Base-by-base conservation (phyloP, 2,113 vertebrate species). In the Zosterops hypoxanthus region DNA sequence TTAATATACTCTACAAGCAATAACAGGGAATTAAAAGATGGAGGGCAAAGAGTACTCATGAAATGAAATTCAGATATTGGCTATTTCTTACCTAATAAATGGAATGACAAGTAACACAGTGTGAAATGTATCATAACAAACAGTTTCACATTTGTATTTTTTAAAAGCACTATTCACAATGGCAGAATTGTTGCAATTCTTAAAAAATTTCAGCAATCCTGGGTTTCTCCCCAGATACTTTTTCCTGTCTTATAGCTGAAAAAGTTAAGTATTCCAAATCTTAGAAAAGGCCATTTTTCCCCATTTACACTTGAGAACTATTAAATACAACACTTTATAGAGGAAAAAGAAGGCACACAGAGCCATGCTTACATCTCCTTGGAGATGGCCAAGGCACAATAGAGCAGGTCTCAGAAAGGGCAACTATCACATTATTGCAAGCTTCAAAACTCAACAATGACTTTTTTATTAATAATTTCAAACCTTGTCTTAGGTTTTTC, bases 301-400 rank as follows among this genome's bases (percentile, higher is more conserved):
- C 57, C 92, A 66, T 78, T 94, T 95, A 76, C 25, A 86, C 72
- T 95, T 78, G 69, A 68, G 57, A 87, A 57, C 11, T 68, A 71
- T 76, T 79, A 94, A 91, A 82, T 68, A 55, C 69, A 93, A 65
- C 49, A 78, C 23, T 84, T 78, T 49, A 49, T 12, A 59, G 69
- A 57, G 31, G 11, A 88, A 68, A 75, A 88, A 80, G 72, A 86
- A 86, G 46, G 73, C 71, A 70, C 5, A 9, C 44, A 91, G 69
- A 96, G 15, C 10, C 24, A 24, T 49, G 53, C 52, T 64, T 39
- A 5, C 46, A 91, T 92, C 78, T 95, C 84, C 88, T 59, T 88
- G 92, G 90, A 97, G 70, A 92, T 15, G 66, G 28, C 12, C 52
- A 88, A 53, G 47, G 42, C 52, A 95, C 53, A 95, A 93, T 26